Evolutionary conservation across 2,888 invertebrate genomes (phyloP), one percentile per base, ranked within the genome.

Genomic region (Augochlorella aurata): DNA sequence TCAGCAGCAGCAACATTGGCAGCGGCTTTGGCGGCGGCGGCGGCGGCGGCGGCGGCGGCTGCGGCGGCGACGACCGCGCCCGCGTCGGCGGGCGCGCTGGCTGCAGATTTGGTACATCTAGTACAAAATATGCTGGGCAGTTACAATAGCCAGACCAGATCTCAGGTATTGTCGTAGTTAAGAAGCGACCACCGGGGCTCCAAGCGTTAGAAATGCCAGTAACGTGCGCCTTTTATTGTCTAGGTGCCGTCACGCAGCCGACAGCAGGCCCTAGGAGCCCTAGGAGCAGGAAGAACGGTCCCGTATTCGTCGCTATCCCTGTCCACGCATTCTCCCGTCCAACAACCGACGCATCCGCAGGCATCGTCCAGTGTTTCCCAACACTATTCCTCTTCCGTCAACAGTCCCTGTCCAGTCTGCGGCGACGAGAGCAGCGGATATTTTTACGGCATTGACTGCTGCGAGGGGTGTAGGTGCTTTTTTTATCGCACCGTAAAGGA

Each of bases 401-500:
- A 98, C 93, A 98, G 98, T 88, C 98, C 98, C 0, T 98, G 98
- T 92, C 98, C 98, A 18, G 98, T 98, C 77, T 98, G 98, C 93
- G 98, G 98, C 4, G 98, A 98, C 94, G 98, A 98, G 93, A 98
- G 98, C 92, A 98, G 98, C 89, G 98, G 99, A 47, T 99, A 99
- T 94, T 99, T 99, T 94, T 99, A 99, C 94, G 99, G 99, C 16
- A 99, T 99, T 90, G 99, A 98, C 94, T 98, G 98, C 16, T 99
- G 99, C 94, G 99, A 99, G 93, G 98, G 98, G 29, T 99, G 99
- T 94, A 99, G 99, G 94, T 99, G 99, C 2, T 99, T 99, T 95
- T 99, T 99, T 95, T 99, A 99, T 94, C 95, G 99, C 82, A 99
- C 99, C 29, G 99, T 99, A n/a, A 99, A 99, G 94, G 99, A 99